A percentile compares a stretch with the other conserved stretches of the same genome.
These are phyloP conservation scores for Acromyrmex heyeri DNA, from an alignment of 1,140 invertebrate species.

Conservation along the genomic window DNA sequence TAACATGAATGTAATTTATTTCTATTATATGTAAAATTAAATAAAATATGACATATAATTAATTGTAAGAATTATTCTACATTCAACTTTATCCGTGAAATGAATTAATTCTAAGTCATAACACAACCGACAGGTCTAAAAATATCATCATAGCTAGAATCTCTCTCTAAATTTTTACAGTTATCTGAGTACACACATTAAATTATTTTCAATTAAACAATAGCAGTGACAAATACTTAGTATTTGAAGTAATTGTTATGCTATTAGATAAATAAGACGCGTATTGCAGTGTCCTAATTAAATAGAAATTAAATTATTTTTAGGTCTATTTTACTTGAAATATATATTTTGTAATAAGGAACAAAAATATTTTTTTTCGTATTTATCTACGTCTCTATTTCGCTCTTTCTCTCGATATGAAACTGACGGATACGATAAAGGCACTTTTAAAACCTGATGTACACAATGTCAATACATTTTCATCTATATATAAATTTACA, in stretches of 20 bases:
- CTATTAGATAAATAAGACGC: constrained; percentile 34
- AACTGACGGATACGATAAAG: constrained; percentile 63
- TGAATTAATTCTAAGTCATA: constrained; percentile 1
- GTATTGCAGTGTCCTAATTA: constrained; percentile 5
- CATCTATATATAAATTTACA: constrained; percentile 19
- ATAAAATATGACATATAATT: constrained; percentile 1
- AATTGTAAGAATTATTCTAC: constrained; percentile 6
- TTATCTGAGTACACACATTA: not conserved
- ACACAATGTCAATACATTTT: constrained; percentile 39
- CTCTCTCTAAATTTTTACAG: not conserved
- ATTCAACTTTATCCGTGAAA: not conserved
- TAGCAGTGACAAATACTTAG: not conserved
- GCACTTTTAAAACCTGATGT: constrained; percentile 70
- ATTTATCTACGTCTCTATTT: constrained; percentile 8
- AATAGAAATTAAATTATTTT: constrained; percentile 30
- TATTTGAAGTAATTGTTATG: not conserved
- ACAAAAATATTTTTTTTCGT: constrained; percentile 50
- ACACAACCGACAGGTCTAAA: constrained; percentile 6
- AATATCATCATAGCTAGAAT: constrained; percentile 2
- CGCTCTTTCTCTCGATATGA: constrained; percentile 32
- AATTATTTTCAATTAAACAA: constrained; percentile 31
- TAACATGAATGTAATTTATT: not conserved
- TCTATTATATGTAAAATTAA: not conserved
- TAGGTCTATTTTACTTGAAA: not conserved
- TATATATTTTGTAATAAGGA: constrained; percentile 29